These are phyloP conservation scores for Toxostoma redivivum DNA, from an alignment of 2,113 vertebrate genomes.

Conservation along the genomic window DNA sequence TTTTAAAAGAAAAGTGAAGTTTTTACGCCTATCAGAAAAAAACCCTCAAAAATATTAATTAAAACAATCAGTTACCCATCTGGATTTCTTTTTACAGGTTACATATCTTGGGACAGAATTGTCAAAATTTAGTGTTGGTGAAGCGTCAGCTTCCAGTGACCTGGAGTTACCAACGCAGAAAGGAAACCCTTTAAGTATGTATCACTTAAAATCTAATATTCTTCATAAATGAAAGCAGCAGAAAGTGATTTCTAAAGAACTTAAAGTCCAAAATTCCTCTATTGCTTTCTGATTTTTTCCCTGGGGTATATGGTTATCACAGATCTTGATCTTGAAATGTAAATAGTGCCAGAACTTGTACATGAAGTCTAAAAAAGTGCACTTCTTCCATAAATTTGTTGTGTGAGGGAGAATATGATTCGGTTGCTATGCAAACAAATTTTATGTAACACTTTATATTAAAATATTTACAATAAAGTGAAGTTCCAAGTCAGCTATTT, in stretches of 20 bases:
- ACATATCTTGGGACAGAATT: slow-evolving; percentile 73
- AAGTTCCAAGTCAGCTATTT: background rate
- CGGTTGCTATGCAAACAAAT: background rate
- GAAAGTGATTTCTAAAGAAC: background rate
- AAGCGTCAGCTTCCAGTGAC: background rate
- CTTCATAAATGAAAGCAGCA: background rate
- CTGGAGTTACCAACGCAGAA: background rate
- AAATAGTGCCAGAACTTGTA: background rate
- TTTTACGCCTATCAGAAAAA: background rate
- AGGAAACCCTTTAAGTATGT: slow-evolving; percentile 51
- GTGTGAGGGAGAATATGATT: background rate
- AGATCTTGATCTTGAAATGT: background rate
- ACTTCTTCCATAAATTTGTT: background rate
- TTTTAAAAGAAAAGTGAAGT: background rate
- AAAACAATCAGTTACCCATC: background rate
- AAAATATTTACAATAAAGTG: background rate
- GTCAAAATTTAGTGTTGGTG: slow-evolving; percentile 56
- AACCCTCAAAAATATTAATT: background rate
- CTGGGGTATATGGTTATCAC: background rate
- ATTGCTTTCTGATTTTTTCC: background rate
- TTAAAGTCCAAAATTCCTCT: background rate
- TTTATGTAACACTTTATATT: background rate
- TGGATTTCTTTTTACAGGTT: slow-evolving; percentile 68
- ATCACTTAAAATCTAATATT: background rate
- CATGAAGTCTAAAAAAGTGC: background rate